Base-by-base conservation (phyloP, 2,797 vertebrate species). In the Cyprinella venusta region DNA sequence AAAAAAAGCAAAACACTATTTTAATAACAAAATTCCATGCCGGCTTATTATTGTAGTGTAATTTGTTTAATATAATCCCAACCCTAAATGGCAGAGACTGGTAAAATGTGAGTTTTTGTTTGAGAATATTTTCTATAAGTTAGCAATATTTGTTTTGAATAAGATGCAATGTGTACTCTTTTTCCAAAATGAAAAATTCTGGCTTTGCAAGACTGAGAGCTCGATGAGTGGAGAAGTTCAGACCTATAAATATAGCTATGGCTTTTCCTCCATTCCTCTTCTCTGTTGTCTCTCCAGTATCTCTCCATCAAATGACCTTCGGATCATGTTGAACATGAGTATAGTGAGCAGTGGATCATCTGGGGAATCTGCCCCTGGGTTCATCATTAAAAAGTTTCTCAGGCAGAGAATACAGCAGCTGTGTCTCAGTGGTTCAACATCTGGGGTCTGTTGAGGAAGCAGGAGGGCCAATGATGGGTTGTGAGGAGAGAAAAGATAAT, bases 401-500 rank as follows among this genome's bases (percentile, higher is more conserved):
- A 67, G 69, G 76, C 77, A 61, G 54, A 76, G 76, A 76, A 64
- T 72, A 7, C 26, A 16, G 50, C 85, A 84, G 82, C 82, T 84
- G 85, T 19, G 48, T 61, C 48, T 82, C 75, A 59, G 50, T 45
- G 74, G 76, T 72, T 72, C 63, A 68, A 65, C 82, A 72, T 77
- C 82, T 78, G 82, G 74, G 78, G 71, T 72, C 72, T 54, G 54
- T 76, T 83, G 33, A 81, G 75, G 26, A 70, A 48, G 85, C 24
- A 19, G 30, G 36, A 8, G 26, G 54, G 50, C 16, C 19, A 30
- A 26, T 64, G 70, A 74, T 38, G n/a, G n/a, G 24, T 65, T 78
- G 26, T 65, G 76, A 68, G 63, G 48, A 50, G n/a, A 19, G 40
- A 72, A 76, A 75, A 64, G 33, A 56, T 38, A 67, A 81, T 83